phyloP scores from a whole-genome alignment of 2,888 invertebrate genomes.

The Marasmarcha lunaedactyla region DNA sequence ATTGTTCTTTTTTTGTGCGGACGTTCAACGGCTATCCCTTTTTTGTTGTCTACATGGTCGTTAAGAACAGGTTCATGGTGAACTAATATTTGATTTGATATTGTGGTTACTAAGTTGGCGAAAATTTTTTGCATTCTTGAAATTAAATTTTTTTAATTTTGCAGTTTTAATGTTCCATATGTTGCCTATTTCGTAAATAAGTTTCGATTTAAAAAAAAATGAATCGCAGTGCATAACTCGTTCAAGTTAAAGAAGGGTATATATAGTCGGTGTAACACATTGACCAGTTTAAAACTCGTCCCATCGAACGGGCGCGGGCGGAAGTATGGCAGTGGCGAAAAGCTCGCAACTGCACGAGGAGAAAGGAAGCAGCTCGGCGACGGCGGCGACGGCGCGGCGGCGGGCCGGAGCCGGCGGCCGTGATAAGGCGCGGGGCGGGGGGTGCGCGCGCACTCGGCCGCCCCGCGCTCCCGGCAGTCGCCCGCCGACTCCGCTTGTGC shows the following conservation, averaged over 20 bases:
- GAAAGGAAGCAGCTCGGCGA: slow-evolving; percentile 64
- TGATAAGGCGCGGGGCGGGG: slow-evolving; percentile 50
- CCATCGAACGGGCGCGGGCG: slow-evolving; percentile 53
- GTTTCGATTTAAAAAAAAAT: too few relatives aligned
- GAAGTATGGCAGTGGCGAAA: slow-evolving; percentile 67
- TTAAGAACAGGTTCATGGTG: not conserved
- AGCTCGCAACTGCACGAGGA: slow-evolving; percentile 67
- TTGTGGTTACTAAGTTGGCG: too few relatives aligned
- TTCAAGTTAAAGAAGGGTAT: too few relatives aligned
- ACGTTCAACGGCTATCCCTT: slow-evolving; percentile 15
- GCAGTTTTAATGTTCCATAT: too few relatives aligned
- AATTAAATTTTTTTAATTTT: too few relatives aligned
- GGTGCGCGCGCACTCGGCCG: slow-evolving; percentile 61
- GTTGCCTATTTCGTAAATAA: too few relatives aligned
- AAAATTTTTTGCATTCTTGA: too few relatives aligned
- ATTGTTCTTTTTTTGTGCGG: too few relatives aligned
- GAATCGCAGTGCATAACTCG: too few relatives aligned
- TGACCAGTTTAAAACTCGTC: slow-evolving; percentile 43
- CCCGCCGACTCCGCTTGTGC: slow-evolving; percentile 71
- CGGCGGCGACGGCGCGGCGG: slow-evolving; percentile 23
- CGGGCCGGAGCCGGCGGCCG: slow-evolving; percentile 34
- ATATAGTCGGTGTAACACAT: slow-evolving; percentile 43
- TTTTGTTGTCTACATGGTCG: slow-evolving; percentile 3
- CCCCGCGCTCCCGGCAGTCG: slow-evolving; percentile 65
- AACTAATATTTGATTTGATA: too few relatives aligned